These are phyloP conservation scores for Thripadectes ignobilis DNA, from an alignment of 2,797 vertebrate genomes.

Conservation along the genomic window DNA sequence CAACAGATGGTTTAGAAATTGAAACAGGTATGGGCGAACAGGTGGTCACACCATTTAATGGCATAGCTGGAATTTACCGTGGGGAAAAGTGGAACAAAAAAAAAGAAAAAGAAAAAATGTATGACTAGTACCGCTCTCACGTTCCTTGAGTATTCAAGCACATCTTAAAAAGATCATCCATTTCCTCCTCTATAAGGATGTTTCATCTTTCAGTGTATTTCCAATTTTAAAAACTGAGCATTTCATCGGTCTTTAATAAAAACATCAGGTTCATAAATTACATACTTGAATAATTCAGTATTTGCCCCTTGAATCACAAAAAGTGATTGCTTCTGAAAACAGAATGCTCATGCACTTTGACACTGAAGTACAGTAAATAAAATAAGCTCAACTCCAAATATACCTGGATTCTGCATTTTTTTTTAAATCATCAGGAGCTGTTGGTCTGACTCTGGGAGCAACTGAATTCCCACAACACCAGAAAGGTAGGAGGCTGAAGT, in stretches of 20 bases:
- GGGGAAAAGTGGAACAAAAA: background rate
- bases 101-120: too few relatives aligned
- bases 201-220: background rate
- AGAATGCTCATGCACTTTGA: background rate
- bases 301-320: background rate
- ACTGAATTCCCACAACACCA: background rate
- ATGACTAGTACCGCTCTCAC: background rate
- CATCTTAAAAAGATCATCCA: background rate
- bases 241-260: background rate
- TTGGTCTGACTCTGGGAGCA: background rate
- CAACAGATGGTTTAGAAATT: slow-evolving; percentile 84
- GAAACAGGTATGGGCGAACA: slow-evolving; percentile 81
- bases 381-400: background rate
- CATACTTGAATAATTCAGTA: background rate
- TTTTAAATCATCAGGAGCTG: background rate
- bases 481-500: background rate
- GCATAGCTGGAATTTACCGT: slow-evolving; percentile 53
- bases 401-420: background rate
- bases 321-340: background rate
- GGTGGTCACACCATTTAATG: slow-evolving; percentile 75
- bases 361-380: background rate
- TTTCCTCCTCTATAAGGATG: background rate
- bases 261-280: background rate
- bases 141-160: background rate
- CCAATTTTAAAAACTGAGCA: background rate